Percentiles rank a stretch among this genome's conserved stretches.
Conservation (phyloP, 1,140 invertebrate genomes). For the Zeugodacus cucurbitae region DNA sequence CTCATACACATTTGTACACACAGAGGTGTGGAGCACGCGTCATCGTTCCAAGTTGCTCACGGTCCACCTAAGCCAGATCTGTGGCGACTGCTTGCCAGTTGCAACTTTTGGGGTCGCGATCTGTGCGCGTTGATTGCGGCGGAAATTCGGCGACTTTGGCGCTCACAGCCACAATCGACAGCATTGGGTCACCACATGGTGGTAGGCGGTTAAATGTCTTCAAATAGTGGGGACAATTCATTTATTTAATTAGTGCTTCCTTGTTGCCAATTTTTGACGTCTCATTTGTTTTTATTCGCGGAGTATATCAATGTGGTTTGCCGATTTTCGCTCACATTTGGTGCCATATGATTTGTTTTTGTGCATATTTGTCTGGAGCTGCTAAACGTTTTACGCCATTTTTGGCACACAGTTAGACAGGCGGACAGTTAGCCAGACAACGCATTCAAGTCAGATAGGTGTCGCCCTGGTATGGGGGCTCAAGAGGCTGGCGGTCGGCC, state of each 20-base stretch:
- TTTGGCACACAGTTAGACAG: neutral
- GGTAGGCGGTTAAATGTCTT: neutral
- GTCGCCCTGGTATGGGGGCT: neutral
- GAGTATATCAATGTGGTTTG: neutral
- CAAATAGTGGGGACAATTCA: neutral
- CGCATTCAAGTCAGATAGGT: neutral
- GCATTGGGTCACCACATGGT: neutral
- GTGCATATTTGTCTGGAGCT: neutral
- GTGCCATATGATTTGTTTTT: neutral
- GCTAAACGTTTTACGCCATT: neutral
- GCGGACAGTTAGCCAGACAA: neutral
- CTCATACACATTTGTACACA: neutral
- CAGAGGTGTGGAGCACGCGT: neutral
- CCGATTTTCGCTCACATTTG: neutral
- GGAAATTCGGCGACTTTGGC: neutral
- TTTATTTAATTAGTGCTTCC: conserved; percentile 18
- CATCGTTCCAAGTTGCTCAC: neutral
- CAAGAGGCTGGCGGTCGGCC: neutral
- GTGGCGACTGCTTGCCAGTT: neutral
- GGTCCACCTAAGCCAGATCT: neutral
- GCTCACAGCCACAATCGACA: neutral
- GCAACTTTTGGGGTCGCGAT: neutral
- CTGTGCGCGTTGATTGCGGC: neutral
- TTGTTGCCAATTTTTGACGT: conserved; percentile 13
- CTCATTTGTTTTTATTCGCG: neutral